phyloP scores from a whole-genome alignment of 2,888 invertebrate genomes.

The Pseudococcus viburni region DNA sequence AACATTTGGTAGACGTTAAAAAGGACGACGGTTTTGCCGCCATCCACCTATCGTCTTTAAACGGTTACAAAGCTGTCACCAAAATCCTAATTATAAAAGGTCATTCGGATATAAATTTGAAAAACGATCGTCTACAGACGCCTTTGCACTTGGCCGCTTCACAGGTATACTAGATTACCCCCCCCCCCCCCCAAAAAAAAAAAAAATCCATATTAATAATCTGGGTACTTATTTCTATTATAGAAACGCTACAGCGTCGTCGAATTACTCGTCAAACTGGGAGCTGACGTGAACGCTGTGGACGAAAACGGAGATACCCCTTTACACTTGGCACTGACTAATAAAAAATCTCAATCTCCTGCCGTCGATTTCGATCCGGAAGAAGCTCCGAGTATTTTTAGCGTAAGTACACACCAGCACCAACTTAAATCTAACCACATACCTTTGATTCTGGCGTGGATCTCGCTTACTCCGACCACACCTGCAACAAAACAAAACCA shows the following conservation, averaged over 20 bases:
- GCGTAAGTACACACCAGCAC: slow-evolving; percentile 4
- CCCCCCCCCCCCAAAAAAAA: no score
- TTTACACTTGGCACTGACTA: slow-evolving; percentile 78
- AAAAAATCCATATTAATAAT: background rate
- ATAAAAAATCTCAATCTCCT: slow-evolving; percentile 46
- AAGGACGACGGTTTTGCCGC: slow-evolving; percentile 92
- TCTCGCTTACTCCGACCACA: background rate
- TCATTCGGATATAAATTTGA: slow-evolving; percentile 82
- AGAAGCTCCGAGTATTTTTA: slow-evolving; percentile 61
- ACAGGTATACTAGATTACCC: slow-evolving; percentile 74
- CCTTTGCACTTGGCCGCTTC: slow-evolving; percentile 86
- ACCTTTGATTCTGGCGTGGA: background rate
- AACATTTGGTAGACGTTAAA: slow-evolving; percentile 84
- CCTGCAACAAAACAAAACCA: slow-evolving; percentile 21
- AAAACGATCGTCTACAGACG: slow-evolving; percentile 86
- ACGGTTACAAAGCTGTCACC: slow-evolving; percentile 84
- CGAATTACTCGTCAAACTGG: slow-evolving; percentile 77
- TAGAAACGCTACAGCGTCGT: slow-evolving; percentile 79
- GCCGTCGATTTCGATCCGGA: slow-evolving; percentile 55
- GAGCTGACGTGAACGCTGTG: slow-evolving; percentile 80
- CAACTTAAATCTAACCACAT: background rate
- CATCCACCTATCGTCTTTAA: slow-evolving; percentile 86
- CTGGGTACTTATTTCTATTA: background rate
- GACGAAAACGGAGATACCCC: slow-evolving; percentile 89
- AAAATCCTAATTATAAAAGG: slow-evolving; percentile 78